Evolutionary conservation across 2,888 invertebrate species (phyloP).

Genomic region (Drosophila eohydei): DNA sequence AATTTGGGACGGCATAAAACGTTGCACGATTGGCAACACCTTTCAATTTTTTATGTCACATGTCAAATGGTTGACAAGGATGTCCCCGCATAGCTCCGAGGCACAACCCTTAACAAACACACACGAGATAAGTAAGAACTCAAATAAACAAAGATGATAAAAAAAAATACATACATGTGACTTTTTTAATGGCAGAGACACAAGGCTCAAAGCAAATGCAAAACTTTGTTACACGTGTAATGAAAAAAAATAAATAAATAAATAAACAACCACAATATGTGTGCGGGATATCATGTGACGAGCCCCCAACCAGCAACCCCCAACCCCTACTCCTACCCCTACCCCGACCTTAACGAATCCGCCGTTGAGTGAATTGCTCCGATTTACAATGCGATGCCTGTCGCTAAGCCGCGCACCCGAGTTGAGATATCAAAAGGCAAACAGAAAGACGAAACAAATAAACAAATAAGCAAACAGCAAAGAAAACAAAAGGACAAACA

Average conservation of each 20-base stretch:
- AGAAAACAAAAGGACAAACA: conserved; percentile 37
- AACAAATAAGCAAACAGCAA: conserved; percentile 63
- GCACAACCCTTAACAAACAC: conserved; percentile 26
- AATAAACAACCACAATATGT: conserved; percentile 60
- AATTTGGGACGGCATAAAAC: conserved; percentile 29
- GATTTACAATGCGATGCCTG: conserved; percentile 72
- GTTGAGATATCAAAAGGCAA: conserved; percentile 77
- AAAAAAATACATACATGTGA: conserved; percentile 5
- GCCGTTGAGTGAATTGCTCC: conserved; percentile 70
- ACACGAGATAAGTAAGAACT: conserved; percentile 64
- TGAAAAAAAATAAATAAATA: conserved; percentile 80
- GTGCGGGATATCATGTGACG: conserved; percentile 60
- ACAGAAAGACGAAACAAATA: conserved; percentile 59
- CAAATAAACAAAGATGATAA: conserved; percentile 36
- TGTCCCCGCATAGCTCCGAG: conserved; percentile 59
- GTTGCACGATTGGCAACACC: conserved; percentile 34
- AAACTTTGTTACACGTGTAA: conserved; percentile 79
- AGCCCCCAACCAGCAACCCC: conserved; percentile 2
- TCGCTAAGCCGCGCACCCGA: conserved; percentile 77
- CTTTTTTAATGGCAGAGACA: conserved; percentile 60
- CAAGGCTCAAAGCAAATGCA: conserved; percentile 75
- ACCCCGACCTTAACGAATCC: background rate
- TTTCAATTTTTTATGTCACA: conserved; percentile 77
- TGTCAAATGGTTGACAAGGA: conserved; percentile 74
- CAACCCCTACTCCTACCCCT: background rate